phyloP scores from a whole-genome alignment of 2,797 vertebrate genomes.

The Pterois miles region DNA sequence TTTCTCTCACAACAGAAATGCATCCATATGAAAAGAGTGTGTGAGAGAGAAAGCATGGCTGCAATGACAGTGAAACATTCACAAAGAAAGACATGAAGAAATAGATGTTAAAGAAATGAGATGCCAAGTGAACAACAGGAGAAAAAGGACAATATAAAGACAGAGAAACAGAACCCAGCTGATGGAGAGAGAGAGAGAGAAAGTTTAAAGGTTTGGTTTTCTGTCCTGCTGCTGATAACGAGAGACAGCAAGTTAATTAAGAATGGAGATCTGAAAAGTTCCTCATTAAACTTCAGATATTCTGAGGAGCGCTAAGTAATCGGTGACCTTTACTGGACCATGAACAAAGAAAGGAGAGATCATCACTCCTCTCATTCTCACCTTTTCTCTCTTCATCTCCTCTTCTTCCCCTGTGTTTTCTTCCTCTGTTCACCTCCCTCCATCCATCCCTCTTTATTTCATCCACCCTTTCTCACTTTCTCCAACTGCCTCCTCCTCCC shows the following conservation, averaged over 20 bases:
- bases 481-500: too few species aligned
- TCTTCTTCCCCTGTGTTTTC: background rate
- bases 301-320: conserved; percentile 18
- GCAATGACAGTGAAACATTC: background rate
- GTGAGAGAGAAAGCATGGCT: background rate
- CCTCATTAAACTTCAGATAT: conserved; percentile 43
- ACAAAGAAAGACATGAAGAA: background rate
- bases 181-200: background rate
- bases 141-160: conserved; percentile 14
- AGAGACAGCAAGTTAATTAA: conserved; percentile 38
- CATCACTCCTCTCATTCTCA: background rate
- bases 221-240: conserved; percentile 20
- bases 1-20: background rate
- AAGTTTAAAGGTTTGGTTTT: background rate
- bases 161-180: background rate
- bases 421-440: background rate
- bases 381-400: too few species aligned
- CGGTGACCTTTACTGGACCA: conserved; percentile 37
- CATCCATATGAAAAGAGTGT: background rate
- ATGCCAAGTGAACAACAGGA: background rate
- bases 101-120: background rate
- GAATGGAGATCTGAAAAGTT: conserved; percentile 19
- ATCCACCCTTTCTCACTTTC: background rate
- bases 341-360: background rate
- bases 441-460: background rate